A percentile compares a stretch with the other conserved stretches of the same genome.
Evolutionary conservation across 2,113 vertebrate species (phyloP).

Genomic region (Apistogramma diplotaenia): DNA sequence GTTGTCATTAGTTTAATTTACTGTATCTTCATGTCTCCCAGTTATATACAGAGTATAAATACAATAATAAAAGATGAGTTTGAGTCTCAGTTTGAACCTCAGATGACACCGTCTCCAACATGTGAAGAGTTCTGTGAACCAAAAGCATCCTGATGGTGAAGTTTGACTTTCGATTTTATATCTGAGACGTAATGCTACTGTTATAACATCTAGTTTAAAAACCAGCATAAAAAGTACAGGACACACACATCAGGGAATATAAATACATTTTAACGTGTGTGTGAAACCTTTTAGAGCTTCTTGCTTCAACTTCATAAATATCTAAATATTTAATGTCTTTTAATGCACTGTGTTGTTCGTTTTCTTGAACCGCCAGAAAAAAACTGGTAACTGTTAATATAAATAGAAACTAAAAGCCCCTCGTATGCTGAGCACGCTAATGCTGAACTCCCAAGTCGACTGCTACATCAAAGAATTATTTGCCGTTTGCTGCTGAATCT

Average conservation of each 20-base stretch:
- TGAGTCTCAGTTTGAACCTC: neutral
- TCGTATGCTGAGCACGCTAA: neutral
- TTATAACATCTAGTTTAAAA: neutral
- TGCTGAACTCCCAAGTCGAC: neutral
- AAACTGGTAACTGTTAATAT: neutral
- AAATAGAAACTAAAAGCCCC: neutral
- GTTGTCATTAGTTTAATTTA: neutral
- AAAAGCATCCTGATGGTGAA: neutral
- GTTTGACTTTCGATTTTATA: neutral
- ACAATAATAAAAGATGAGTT: neutral
- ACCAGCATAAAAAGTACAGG: neutral
- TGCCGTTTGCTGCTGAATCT: neutral
- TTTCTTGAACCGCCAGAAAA: neutral
- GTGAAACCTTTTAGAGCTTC: neutral
- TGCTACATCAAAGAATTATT: neutral
- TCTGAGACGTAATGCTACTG: neutral
- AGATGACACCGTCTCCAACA: neutral
- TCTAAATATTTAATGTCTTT: neutral
- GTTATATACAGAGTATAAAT: constrained; percentile 1
- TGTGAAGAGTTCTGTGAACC: neutral
- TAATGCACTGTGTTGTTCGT: neutral
- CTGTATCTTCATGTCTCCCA: neutral
- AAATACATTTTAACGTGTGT: neutral
- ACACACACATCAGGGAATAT: neutral
- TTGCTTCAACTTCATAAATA: neutral